Percentiles rank a stretch among this genome's conserved stretches.
These are phyloP conservation scores for Morpho helenor DNA, from an alignment of 2,888 invertebrate species.

Conservation along the genomic window DNA sequence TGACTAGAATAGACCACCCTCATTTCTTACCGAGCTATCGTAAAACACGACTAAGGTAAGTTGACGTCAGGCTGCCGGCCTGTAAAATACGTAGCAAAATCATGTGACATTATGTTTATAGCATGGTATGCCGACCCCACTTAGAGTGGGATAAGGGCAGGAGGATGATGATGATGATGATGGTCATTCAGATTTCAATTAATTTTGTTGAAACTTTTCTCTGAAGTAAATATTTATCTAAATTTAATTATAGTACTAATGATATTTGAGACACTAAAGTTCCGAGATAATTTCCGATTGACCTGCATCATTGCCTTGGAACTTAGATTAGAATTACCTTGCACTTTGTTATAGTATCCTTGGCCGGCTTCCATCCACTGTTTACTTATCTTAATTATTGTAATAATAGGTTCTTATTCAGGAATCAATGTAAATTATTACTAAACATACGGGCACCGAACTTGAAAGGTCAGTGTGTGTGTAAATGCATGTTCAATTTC, in stretches of 20 bases:
- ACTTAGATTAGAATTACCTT: constrained; percentile 21
- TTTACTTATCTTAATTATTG: constrained; percentile 44
- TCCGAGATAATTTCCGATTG: constrained; percentile 25
- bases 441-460: constrained; percentile 42
- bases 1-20: too few relatives aligned
- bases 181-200: too few relatives aligned
- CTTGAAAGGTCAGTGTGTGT: constrained; percentile 7
- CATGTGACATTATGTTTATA: too few relatives aligned
- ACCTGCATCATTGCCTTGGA: constrained; percentile 24
- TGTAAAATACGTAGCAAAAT: too few relatives aligned
- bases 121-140: too few relatives aligned
- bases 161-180: too few relatives aligned
- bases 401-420: constrained; percentile 29
- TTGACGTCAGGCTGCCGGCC: too few relatives aligned
- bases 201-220: too few relatives aligned
- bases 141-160: too few relatives aligned
- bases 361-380: constrained; percentile 49
- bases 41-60: too few relatives aligned
- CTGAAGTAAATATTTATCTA: too few relatives aligned
- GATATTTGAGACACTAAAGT: constrained; percentile 21
- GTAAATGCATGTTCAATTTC: constrained; percentile 5
- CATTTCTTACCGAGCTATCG: too few relatives aligned
- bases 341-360: constrained; percentile 43
- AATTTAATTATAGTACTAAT: not conserved
- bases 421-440: constrained; percentile 14